A percentile compares a stretch with the other conserved stretches of the same genome.
phyloP scores from a whole-genome alignment of 1,140 invertebrate species.

The Bombus consobrinus region DNA sequence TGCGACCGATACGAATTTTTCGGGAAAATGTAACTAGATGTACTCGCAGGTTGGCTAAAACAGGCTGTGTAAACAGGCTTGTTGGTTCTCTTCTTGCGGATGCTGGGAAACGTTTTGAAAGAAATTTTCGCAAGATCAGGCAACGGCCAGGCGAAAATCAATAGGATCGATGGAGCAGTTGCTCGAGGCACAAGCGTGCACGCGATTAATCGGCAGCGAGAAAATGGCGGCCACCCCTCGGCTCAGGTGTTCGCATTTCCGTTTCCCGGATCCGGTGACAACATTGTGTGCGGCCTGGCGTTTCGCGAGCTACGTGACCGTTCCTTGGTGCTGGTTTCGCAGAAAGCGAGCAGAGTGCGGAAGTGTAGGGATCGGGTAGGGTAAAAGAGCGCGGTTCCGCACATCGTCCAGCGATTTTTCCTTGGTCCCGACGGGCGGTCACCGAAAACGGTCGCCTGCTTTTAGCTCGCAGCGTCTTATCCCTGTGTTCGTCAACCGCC shows the following conservation, averaged over 20 bases:
- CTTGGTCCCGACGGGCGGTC: neutral
- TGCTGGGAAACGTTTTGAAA: too few relatives aligned
- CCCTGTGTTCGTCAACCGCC: neutral
- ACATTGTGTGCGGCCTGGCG: neutral
- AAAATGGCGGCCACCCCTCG: constrained; percentile 32
- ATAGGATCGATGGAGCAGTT: neutral
- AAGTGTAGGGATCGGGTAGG: too few relatives aligned
- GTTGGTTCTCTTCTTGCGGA: too few relatives aligned
- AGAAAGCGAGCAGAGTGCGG: fast-evolving
- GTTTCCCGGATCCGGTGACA: constrained; percentile 48
- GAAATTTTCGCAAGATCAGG: too few relatives aligned
- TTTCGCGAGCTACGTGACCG: constrained; percentile 40
- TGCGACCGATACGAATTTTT: too few relatives aligned
- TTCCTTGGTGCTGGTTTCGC: neutral
- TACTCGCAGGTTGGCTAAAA: too few relatives aligned
- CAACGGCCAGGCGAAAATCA: neutral
- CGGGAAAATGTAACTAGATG: too few relatives aligned
- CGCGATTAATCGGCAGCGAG: constrained; percentile 21
- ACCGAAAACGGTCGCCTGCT: constrained; percentile 35
- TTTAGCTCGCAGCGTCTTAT: neutral
- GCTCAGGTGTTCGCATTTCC: constrained; percentile 55
- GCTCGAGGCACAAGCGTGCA: neutral
- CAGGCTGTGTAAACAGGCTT: too few relatives aligned
- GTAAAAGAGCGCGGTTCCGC: neutral
- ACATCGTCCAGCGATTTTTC: constrained; percentile 9